Percentiles rank a stretch among this genome's conserved stretches.
Conservation (phyloP, 2,797 vertebrate species). For the Orestias chungarensis region DNA sequence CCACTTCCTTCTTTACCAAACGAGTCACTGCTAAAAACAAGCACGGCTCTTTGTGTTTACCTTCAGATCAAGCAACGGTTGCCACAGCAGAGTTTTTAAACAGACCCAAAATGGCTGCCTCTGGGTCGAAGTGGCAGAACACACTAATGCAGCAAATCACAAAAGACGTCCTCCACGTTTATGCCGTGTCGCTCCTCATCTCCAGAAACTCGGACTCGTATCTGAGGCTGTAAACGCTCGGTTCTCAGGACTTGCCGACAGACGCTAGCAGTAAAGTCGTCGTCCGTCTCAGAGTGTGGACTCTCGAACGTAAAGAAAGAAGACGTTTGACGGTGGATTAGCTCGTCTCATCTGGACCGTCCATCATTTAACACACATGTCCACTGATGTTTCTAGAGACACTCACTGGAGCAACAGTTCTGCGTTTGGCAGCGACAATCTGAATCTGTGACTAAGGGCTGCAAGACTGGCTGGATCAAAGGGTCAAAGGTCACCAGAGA, state of each 20-base stretch:
- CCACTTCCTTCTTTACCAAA: too few relatives aligned
- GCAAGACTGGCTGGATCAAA: too few relatives aligned
- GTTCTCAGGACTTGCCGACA: conserved; percentile 1
- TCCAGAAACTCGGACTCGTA: neutral
- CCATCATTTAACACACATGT: too few relatives aligned
- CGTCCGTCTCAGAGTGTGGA: neutral
- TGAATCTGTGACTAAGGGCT: too few relatives aligned
- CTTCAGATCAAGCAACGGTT: neutral
- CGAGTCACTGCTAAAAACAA: too few relatives aligned
- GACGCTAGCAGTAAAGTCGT: neutral
- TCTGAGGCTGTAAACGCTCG: neutral
- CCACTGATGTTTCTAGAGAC: too few relatives aligned
- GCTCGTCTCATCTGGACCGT: too few relatives aligned
- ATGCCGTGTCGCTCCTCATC: neutral
- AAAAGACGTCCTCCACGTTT: too few relatives aligned
- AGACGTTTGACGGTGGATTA: too few relatives aligned
- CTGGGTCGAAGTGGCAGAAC: neutral
- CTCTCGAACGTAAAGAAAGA: too few relatives aligned
- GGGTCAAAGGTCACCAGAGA: too few relatives aligned
- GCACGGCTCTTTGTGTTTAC: neutral
- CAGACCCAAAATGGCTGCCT: neutral
- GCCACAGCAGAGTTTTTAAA: neutral
- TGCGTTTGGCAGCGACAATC: conserved; percentile 73
- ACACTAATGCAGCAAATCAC: neutral
- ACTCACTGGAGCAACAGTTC: conserved; percentile 50